Evolutionary conservation across 2,113 vertebrate genomes (phyloP).

Genomic region (Colistium nudipinnis): DNA sequence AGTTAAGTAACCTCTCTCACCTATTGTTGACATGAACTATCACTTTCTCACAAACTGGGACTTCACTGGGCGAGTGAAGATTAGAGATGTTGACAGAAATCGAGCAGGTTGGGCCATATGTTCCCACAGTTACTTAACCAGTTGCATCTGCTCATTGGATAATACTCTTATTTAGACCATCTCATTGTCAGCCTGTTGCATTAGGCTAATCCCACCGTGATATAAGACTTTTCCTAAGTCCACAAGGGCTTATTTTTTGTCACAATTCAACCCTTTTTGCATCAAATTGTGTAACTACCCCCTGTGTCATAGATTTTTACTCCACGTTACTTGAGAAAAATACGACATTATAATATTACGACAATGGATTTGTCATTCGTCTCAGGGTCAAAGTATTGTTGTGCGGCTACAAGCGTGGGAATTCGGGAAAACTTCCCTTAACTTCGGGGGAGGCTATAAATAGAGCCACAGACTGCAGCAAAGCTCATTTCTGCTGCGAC

Average conservation of each 20-base stretch:
- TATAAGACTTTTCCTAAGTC: conserved; percentile 16
- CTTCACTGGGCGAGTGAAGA: conserved; percentile 41
- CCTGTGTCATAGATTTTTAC: background rate
- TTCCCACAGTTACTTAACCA: conserved; percentile 59
- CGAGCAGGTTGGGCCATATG: conserved; percentile 59
- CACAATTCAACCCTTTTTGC: background rate
- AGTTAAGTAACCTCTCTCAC: conserved; percentile 5
- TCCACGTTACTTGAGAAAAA: too few relatives aligned
- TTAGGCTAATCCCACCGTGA: conserved; percentile 13
- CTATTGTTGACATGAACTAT: conserved; percentile 37
- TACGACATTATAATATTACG: too few relatives aligned
- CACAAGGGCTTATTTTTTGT: background rate
- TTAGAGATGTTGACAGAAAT: conserved; percentile 61
- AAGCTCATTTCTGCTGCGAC: too few relatives aligned
- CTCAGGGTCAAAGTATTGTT: background rate
- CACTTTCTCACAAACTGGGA: conserved; percentile 41
- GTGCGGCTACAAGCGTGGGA: background rate
- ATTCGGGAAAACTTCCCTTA: too few relatives aligned
- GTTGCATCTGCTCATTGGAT: conserved; percentile 62
- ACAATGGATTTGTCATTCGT: background rate
- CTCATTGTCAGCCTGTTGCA: conserved; percentile 26
- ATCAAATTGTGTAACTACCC: background rate
- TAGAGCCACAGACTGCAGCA: too few relatives aligned
- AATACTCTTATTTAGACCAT: conserved; percentile 50
- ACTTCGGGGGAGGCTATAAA: too few relatives aligned